Base-by-base conservation (phyloP, 2,113 vertebrate genomes). In the Microtus richardsoni region DNA sequence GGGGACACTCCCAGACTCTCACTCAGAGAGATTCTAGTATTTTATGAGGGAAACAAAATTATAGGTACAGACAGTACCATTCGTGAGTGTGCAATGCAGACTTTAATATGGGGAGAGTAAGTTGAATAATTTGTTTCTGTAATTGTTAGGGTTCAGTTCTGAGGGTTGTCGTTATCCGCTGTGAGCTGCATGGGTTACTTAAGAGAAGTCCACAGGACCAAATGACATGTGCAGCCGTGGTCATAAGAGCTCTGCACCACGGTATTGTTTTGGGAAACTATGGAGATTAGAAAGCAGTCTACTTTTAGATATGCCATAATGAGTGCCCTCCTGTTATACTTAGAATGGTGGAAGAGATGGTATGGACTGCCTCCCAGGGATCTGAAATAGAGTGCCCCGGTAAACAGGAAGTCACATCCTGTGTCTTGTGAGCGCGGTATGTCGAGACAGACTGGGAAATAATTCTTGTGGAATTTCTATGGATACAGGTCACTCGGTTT, bases 301-400 rank as follows among this genome's bases (percentile, higher is more conserved):
- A 36, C 58, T 68, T 75, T 84, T 88, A 85, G 49, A 64, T 79
- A 6, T 64, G 77, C 52, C 33, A 9, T 49, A 78, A 79, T 64
- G 33, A 30, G n/a, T 75, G 73, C 47, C 74, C 70, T 91, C 95
- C 84, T 94, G 75, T 78, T 62, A 54, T 33, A 66, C 70, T 96
- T 80, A 26, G 73, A 85, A 49, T 64, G 19, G 22, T 89, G 47
- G 95, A 54, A 92, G 66, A 54, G 54, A n/a, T 88, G 66, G 11
- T 54, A 26, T 71, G 28, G 44, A n/a, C 41, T 14, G 7, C 33
- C 44, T 79, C 44, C n/a, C 24, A 30, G 33, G 44, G 41, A 24
- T 88, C 58, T 88, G 73, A 47, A 22, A 77, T 77, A n/a, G 68
- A 26, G 26, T 28, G 47, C 13, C 49, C 62, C 74, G 66, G 3